Evolutionary conservation across 2,113 vertebrate genomes (phyloP).

Genomic region (Alectura lathami): DNA sequence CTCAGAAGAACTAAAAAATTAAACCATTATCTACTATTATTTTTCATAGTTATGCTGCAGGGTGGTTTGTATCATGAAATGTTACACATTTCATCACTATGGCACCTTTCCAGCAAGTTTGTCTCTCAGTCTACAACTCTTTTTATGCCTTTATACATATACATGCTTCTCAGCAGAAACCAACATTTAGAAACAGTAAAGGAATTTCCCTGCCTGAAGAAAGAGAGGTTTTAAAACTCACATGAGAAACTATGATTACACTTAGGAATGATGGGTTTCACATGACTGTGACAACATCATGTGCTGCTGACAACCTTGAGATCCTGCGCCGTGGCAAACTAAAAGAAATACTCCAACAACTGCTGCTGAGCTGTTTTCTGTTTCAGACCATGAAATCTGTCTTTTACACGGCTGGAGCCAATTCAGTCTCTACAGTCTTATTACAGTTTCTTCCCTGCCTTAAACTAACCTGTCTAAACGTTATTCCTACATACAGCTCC

Average conservation of each 20-base stretch:
- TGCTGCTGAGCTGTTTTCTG: not conserved
- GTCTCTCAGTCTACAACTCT: conserved; percentile 1
- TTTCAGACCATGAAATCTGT: not conserved
- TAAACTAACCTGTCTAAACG: not conserved
- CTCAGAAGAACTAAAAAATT: conserved; percentile 15
- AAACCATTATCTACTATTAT: conserved; percentile 28
- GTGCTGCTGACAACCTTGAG: not conserved
- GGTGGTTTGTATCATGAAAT: conserved; percentile 30
- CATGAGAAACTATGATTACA: conserved; percentile 1
- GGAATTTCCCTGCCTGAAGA: conserved; percentile 40
- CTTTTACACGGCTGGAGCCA: not conserved
- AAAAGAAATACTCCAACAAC: not conserved
- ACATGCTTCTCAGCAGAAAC: not conserved
- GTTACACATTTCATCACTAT: not conserved
- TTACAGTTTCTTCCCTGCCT: not conserved
- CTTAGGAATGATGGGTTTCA: conserved; percentile 10
- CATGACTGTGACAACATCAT: not conserved
- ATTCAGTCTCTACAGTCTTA: not conserved
- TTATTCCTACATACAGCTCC: not conserved
- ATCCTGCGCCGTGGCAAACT: not conserved
- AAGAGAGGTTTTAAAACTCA: not conserved
- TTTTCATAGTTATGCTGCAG: conserved; percentile 10
- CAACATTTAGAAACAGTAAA: conserved; percentile 43
- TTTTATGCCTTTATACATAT: conserved; percentile 33
- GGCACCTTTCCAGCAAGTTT: conserved; percentile 41